Conservation (phyloP, 35 echinoderm and acorn worm genomes). For the Apostichopus japonicus region DNA sequence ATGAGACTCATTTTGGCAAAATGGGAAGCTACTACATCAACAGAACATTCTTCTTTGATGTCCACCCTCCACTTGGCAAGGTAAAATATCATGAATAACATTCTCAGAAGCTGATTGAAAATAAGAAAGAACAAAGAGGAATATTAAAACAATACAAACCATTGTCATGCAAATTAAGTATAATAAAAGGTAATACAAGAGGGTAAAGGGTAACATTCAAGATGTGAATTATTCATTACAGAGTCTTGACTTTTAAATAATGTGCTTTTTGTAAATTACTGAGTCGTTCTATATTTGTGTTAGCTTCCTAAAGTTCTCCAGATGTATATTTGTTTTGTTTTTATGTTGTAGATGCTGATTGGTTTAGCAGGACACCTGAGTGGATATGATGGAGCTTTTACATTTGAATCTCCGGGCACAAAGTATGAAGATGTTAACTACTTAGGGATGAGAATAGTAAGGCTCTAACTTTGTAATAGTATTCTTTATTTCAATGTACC, state of each 20-base stretch:
- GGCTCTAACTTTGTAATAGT: background rate
- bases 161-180: too few species aligned
- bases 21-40: slow-evolving; percentile 99
- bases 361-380: slow-evolving; percentile 77
- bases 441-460: slow-evolving; percentile 92
- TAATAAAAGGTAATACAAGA: too few species aligned
- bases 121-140: too few species aligned
- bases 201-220: background rate
- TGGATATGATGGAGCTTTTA: slow-evolving; percentile 94
- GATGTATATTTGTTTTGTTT: too few species aligned
- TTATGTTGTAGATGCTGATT: slow-evolving; percentile 82
- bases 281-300: background rate
- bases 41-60: slow-evolving; percentile 99
- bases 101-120: too few species aligned
- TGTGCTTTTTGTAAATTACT: background rate
- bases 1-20: slow-evolving; percentile 99
- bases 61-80: slow-evolving; percentile 97
- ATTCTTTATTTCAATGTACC: too few species aligned
- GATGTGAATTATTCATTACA: too few species aligned
- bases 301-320: background rate
- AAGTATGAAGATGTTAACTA: slow-evolving; percentile 91
- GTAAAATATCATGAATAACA: slow-evolving; percentile 24
- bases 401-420: slow-evolving; percentile 91
- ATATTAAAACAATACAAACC: too few species aligned
- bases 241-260: background rate